Base-by-base conservation (phyloP, 53 echinoderm and acorn worm species). In the Apostichopus leukothele region DNA sequence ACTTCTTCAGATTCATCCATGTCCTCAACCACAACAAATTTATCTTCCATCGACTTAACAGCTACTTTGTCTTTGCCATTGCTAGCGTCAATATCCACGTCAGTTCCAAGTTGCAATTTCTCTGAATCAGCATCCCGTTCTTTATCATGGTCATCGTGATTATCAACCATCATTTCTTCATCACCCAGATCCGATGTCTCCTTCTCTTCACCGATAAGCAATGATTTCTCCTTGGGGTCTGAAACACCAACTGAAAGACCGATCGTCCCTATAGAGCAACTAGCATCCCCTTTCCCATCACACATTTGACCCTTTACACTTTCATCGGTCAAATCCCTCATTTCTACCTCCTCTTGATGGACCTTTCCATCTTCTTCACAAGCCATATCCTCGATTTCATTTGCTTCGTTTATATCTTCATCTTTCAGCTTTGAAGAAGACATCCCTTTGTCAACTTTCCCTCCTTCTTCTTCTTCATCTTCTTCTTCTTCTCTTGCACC, bases 51-150 rank as follows among this genome's bases (percentile, higher is more conserved):
- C 19, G 5, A 5, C 53, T 61, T 66, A 67, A 0, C 67, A 0
- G 12, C 86, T 2, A 8, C 73, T 18, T 67, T 52, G 14, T 73
- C 86, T 20, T 71, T 73, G 22, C 26, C 86, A 25, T 25, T 60
- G 4, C 63, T 67, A 19, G 22, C 19, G 57, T 86, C 86, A 73
- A 63, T 67, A 18, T 86, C 86, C 19, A 26, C 86, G 73, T 86
- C 86, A 73, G 60, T 39, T 9, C 10, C 73, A 18, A 73, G 13
- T 25, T 9, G 10, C 9, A 12, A 11, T 60, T 19, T 25, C n/a
- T 86, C 86, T n/a, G 60, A 63, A 86, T 71, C 86, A 73, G 60
- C 86, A 86, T 67, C 86, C n/a, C 5, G 18, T 18, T 71, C 71
- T 61, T 71, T 25, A 71, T 86, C 59, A 25, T 25, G 25, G 25